A percentile compares a stretch with the other conserved stretches of the same genome.
phyloP scores from a whole-genome alignment of 2,113 vertebrate genomes.

The Hydropotes inermis region DNA sequence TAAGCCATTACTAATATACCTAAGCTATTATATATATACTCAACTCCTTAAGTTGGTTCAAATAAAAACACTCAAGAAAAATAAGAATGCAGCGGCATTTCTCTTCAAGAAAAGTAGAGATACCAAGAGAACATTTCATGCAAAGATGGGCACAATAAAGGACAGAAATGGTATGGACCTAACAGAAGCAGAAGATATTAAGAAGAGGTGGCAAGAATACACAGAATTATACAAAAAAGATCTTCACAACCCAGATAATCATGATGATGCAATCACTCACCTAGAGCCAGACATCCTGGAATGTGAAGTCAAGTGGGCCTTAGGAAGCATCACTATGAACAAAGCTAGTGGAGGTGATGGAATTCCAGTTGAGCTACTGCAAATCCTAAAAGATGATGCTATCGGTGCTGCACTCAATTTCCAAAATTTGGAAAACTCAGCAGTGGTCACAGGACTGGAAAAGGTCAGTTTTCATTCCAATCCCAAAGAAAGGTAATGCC shows the following conservation, averaged over 20 bases:
- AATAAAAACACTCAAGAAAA: conserved; percentile 21
- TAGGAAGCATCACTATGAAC: not conserved
- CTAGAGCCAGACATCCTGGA: not conserved
- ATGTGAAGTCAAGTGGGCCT: not conserved
- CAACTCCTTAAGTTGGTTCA: conserved; percentile 13
- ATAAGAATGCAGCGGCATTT: not conserved
- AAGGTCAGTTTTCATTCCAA: not conserved
- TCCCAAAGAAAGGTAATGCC: not conserved
- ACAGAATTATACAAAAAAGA: not conserved
- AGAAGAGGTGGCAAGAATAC: not conserved
- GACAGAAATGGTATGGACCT: not conserved
- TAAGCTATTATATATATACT: conserved; percentile 9
- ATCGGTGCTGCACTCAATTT: not conserved
- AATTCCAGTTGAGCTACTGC: not conserved
- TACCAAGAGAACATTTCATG: not conserved
- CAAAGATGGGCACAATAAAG: not conserved
- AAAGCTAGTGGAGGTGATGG: not conserved
- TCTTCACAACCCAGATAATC: not conserved
- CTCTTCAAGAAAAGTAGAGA: not conserved
- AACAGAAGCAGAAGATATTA: not conserved
- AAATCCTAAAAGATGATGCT: not conserved
- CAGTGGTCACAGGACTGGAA: not conserved
- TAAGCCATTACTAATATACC: not conserved
- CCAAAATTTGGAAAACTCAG: not conserved
- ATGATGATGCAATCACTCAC: not conserved